Evolutionary conservation across 64 coral and sea anemone genomes (phyloP).

Genomic region (Anthopleura sola): DNA sequence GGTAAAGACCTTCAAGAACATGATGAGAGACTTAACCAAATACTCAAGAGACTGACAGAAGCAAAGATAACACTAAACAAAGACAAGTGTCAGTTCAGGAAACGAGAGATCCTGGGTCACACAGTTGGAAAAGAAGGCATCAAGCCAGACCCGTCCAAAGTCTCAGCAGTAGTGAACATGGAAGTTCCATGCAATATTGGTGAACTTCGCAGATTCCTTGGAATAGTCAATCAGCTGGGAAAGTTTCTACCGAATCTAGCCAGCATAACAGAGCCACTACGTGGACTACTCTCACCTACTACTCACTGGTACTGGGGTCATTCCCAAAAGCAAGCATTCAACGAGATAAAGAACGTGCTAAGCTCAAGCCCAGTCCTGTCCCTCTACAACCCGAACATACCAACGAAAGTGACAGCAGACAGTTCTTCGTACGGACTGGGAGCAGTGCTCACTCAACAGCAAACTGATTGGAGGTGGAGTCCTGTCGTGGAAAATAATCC

Average conservation of each 20-base stretch:
- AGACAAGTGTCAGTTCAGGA: conserved; percentile 24
- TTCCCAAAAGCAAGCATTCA: conserved; percentile 11
- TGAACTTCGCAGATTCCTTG: conserved; percentile 34
- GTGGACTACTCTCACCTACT: neutral
- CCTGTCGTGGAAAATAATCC: too few species aligned
- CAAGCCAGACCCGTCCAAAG: conserved; percentile 23
- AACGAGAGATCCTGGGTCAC: conserved; percentile 12
- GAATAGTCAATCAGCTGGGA: conserved; percentile 24
- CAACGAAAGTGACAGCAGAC: conserved; percentile 33
- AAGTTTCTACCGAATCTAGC: conserved; percentile 14
- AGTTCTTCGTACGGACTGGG: conserved; percentile 43
- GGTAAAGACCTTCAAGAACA: conserved; percentile 15
- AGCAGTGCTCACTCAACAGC: conserved; percentile 11
- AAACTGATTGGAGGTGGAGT: conserved; percentile 1
- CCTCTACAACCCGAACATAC: conserved; percentile 8
- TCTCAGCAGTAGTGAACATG: conserved; percentile 16
- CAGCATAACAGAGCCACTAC: conserved; percentile 6
- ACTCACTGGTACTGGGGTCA: conserved; percentile 38
- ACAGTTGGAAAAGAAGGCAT: conserved; percentile 8
- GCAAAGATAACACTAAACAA: conserved; percentile 20
- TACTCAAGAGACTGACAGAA: neutral
- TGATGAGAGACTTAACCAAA: conserved; percentile 2
- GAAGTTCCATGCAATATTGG: conserved; percentile 17
- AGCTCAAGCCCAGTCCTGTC: conserved; percentile 34
- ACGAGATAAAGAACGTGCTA: conserved; percentile 18